phyloP scores from a whole-genome alignment of 1,140 invertebrate species.

The Mactra quadrangularis region DNA sequence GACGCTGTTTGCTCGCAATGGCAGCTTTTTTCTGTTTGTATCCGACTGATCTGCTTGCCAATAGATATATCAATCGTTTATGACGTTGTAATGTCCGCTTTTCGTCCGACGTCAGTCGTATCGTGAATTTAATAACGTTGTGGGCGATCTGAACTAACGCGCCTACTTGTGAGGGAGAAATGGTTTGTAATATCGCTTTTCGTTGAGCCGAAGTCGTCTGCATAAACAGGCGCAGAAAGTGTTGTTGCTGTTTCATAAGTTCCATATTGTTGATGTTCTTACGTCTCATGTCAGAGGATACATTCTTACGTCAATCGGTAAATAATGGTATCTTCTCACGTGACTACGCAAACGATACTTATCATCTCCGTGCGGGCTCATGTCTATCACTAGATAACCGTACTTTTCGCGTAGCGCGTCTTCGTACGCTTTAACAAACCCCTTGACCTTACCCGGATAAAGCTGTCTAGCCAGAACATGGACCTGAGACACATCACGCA shows the following conservation, averaged over 20 bases:
- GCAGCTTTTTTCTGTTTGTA: not conserved
- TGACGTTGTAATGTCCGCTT: not conserved
- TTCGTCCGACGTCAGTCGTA: not conserved
- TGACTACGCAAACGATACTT: not conserved
- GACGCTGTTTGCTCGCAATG: not conserved
- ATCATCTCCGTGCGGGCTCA: not conserved
- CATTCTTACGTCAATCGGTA: slow-evolving; percentile 8
- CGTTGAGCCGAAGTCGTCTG: not conserved
- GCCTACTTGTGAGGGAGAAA: not conserved
- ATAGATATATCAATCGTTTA: not conserved
- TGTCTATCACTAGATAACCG: slow-evolving; percentile 32
- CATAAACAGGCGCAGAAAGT: not conserved
- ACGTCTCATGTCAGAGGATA: not conserved
- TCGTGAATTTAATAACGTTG: not conserved
- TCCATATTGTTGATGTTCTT: not conserved
- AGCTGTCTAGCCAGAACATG: not conserved
- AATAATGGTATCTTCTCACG: not conserved
- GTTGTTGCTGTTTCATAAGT: slow-evolving; percentile 5
- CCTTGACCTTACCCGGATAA: not conserved
- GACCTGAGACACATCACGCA: not conserved
- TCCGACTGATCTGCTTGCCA: not conserved
- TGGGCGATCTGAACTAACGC: not conserved
- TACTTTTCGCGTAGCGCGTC: not conserved
- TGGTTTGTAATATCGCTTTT: not conserved
- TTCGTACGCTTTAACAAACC: not conserved